These are phyloP conservation scores for Dromaius novaehollandiae DNA, from an alignment of 2,113 vertebrate species.

Conservation along the genomic window DNA sequence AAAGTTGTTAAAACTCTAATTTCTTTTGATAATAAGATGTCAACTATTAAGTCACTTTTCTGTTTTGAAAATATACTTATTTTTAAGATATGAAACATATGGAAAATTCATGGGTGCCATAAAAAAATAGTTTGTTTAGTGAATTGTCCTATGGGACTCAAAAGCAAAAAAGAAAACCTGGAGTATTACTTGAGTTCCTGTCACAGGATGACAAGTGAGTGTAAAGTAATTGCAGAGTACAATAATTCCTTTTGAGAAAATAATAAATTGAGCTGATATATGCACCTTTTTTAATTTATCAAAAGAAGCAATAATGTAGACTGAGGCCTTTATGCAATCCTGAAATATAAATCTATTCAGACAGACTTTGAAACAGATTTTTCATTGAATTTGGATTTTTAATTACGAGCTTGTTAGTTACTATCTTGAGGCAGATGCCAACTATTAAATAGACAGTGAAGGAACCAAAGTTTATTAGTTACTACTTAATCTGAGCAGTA, in stretches of 20 bases:
- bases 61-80: not conserved
- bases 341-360: not conserved
- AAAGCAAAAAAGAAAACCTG: not conserved
- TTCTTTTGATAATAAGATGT: not conserved
- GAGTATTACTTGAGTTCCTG: not conserved
- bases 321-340: rapidly evolving
- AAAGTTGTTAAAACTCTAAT: not conserved
- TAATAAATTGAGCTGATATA: not conserved
- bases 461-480: constrained; percentile 17
- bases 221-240: not conserved
- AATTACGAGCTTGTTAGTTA: constrained; percentile 23
- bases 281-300: not conserved
- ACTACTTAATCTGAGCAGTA: constrained; percentile 51
- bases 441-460: constrained; percentile 37
- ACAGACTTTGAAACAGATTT: not conserved
- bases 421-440: not conserved
- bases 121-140: not conserved
- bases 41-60: not conserved
- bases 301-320: not conserved
- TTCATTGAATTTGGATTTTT: not conserved
- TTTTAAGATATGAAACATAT: not conserved
- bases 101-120: not conserved
- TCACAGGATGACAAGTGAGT: not conserved
- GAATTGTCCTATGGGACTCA: not conserved
- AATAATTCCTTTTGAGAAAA: not conserved